Evolutionary conservation across 2,888 invertebrate species (phyloP).

Genomic region (Alsophila aescularia): DNA sequence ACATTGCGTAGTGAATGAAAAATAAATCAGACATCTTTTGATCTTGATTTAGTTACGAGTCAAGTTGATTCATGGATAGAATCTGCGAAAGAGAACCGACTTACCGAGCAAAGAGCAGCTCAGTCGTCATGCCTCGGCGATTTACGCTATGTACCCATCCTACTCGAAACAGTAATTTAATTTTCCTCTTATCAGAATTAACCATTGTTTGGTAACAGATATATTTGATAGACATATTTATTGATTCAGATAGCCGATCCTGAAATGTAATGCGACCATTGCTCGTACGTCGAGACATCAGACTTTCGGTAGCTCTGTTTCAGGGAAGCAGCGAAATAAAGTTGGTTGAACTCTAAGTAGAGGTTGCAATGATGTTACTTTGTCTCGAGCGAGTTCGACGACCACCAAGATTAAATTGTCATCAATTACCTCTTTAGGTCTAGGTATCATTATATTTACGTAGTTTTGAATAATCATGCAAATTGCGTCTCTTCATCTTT

Average conservation of each 20-base stretch:
- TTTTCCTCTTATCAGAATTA: slow-evolving; percentile 46
- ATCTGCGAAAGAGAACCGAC: not conserved
- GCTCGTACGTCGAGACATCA: slow-evolving; percentile 23
- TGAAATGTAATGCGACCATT: slow-evolving; percentile 28
- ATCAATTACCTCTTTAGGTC: slow-evolving; percentile 30
- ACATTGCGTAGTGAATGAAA: not conserved
- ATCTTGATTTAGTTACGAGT: not conserved
- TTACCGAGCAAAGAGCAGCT: slow-evolving; percentile 11
- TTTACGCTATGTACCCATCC: slow-evolving; percentile 41
- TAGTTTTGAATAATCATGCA: too few relatives aligned
- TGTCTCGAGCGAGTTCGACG: slow-evolving; percentile 40
- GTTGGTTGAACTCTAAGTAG: slow-evolving; percentile 43
- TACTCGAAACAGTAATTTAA: slow-evolving; percentile 51
- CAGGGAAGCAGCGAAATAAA: slow-evolving; percentile 26
- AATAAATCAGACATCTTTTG: not conserved
- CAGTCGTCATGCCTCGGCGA: slow-evolving; percentile 42
- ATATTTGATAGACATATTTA: slow-evolving; percentile 40
- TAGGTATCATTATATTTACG: too few relatives aligned
- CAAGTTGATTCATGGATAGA: not conserved
- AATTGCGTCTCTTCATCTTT: too few relatives aligned
- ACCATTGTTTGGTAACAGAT: slow-evolving; percentile 51
- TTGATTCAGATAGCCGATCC: slow-evolving; percentile 41
- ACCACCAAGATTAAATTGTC: slow-evolving; percentile 31
- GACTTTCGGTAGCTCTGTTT: slow-evolving; percentile 17
- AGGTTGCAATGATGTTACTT: slow-evolving; percentile 38